Conservation (phyloP, 2,888 invertebrate genomes). For the Eudemis profundana region DNA sequence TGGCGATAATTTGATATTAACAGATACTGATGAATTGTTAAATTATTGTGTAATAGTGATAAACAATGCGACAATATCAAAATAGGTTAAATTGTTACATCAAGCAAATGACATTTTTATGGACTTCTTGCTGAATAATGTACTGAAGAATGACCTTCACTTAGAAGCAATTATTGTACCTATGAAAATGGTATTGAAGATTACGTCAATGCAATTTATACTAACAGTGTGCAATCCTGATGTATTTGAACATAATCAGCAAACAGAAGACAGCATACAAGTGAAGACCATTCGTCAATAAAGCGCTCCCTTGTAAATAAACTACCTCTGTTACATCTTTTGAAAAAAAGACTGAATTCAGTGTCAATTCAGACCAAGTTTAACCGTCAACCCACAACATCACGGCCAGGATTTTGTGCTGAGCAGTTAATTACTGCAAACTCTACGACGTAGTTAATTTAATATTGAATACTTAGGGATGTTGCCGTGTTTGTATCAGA, state of each 20-base stretch:
- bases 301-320: slow-evolving; percentile 71
- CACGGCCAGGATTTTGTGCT: slow-evolving; percentile 10
- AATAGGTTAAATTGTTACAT: slow-evolving; percentile 71
- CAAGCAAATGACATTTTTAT: slow-evolving; percentile 47
- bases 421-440: slow-evolving; percentile 15
- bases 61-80: slow-evolving; percentile 81
- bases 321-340: slow-evolving; percentile 72
- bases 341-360: slow-evolving; percentile 83
- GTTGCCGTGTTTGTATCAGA: slow-evolving; percentile 18
- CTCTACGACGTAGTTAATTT: slow-evolving; percentile 19
- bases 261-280: slow-evolving; percentile 8
- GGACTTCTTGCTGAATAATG: slow-evolving; percentile 25
- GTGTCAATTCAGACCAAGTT: slow-evolving; percentile 75
- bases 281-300: slow-evolving; percentile 46
- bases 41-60: slow-evolving; percentile 65
- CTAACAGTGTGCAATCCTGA: not conserved
- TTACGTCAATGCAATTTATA: slow-evolving; percentile 3
- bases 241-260: not conserved
- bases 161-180: slow-evolving; percentile 8
- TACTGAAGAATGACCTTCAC: slow-evolving; percentile 27
- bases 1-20: slow-evolving; percentile 44
- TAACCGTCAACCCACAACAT: slow-evolving; percentile 30
- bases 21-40: slow-evolving; percentile 48
- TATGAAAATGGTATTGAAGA: not conserved
- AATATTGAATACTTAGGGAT: slow-evolving; percentile 8